Evolutionary conservation across 2,113 vertebrate genomes (phyloP).

Genomic region (Phocoena phocoena): DNA sequence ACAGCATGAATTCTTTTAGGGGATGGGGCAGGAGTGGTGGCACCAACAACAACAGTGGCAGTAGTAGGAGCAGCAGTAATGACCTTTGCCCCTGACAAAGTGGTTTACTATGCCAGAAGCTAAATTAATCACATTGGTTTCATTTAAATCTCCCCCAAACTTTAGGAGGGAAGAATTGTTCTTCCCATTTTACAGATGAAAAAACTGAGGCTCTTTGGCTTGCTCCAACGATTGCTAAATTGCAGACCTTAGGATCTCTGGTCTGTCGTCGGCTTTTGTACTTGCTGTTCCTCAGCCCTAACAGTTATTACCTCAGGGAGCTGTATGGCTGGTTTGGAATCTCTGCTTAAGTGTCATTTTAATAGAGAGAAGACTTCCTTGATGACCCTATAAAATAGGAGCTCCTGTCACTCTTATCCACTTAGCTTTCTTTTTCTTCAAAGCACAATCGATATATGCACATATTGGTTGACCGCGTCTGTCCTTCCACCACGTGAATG

Average conservation of each 20-base stretch:
- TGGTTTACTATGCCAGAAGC: not conserved
- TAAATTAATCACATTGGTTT: not conserved
- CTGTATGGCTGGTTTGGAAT: not conserved
- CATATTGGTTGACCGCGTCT: fast-evolving
- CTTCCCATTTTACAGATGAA: constrained; percentile 13
- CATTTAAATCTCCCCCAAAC: not conserved
- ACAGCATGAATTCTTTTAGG: not conserved
- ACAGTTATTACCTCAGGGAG: not conserved
- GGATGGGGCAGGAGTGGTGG: fast-evolving
- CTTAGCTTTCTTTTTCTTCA: not conserved
- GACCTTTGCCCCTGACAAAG: not conserved
- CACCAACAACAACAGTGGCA: too few species aligned
- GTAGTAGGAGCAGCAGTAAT: too few species aligned
- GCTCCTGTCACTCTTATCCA: not conserved
- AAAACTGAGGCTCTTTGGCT: not conserved
- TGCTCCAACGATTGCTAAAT: not conserved
- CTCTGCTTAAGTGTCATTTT: not conserved
- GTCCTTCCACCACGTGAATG: too few species aligned
- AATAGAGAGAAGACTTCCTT: not conserved
- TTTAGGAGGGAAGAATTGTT: not conserved
- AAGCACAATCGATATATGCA: fast-evolving
- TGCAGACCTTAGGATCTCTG: not conserved
- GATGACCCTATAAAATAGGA: not conserved
- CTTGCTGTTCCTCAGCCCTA: not conserved
- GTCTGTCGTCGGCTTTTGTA: not conserved